These are phyloP conservation scores for Lottia gigantea DNA, from an alignment of 2,888 invertebrate species.

Conservation along the genomic window DNA sequence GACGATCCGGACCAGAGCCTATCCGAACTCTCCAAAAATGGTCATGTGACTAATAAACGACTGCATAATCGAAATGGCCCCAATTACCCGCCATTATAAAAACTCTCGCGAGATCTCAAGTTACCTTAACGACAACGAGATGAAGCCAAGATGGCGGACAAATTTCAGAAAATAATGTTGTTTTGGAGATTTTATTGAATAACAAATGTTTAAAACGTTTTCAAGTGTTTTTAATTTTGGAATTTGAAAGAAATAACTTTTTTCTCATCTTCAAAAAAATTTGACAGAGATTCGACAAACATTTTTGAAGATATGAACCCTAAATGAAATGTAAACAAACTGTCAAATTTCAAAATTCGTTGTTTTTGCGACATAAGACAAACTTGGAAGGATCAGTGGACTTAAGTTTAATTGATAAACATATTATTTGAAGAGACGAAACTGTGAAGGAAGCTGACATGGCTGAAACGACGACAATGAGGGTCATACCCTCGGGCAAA, in stretches of 20 bases:
- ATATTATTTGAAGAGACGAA: too few relatives aligned
- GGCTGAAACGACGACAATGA: conserved; percentile 44
- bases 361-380: too few relatives aligned
- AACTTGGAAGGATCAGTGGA: too few relatives aligned
- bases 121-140: conserved; percentile 18
- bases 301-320: too few relatives aligned
- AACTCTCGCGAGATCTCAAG: conserved; percentile 15
- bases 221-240: background rate
- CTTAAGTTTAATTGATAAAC: too few relatives aligned
- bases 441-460: conserved; percentile 25
- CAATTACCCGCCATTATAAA: too few relatives aligned
- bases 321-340: too few relatives aligned
- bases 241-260: too few relatives aligned
- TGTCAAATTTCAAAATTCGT: too few relatives aligned
- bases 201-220: background rate
- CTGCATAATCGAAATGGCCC: background rate
- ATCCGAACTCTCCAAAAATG: background rate
- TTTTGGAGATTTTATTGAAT: background rate
- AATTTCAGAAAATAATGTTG: conserved; percentile 7
- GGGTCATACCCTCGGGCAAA: conserved; percentile 65
- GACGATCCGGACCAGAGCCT: too few relatives aligned
- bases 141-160: conserved; percentile 15
- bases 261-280: too few relatives aligned
- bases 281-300: too few relatives aligned
- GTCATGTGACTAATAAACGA: background rate